Evolutionary conservation across 2,113 vertebrate species (phyloP).

Genomic region (Patagioenas fasciata): DNA sequence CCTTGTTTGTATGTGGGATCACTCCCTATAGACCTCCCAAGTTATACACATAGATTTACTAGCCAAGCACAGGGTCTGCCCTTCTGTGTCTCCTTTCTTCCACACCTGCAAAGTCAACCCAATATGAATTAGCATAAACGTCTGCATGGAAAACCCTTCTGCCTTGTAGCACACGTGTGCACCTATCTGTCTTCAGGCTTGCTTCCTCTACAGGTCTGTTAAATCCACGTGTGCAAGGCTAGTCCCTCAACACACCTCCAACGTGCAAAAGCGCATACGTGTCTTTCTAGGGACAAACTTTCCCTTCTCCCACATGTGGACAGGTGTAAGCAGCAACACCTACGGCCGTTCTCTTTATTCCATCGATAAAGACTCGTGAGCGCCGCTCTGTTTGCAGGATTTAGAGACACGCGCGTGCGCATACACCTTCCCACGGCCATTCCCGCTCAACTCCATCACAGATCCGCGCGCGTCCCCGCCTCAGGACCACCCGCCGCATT

Average conservation of each 20-base stretch:
- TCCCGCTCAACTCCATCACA: fast-evolving
- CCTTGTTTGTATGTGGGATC: fast-evolving
- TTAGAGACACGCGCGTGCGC: fast-evolving
- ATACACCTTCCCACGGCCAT: fast-evolving
- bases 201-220: fast-evolving
- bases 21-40: fast-evolving
- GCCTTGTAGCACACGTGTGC: fast-evolving
- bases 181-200: fast-evolving
- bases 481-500: neutral
- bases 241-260: neutral
- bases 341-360: fast-evolving
- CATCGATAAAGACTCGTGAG: fast-evolving
- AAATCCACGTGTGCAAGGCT: fast-evolving
- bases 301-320: fast-evolving
- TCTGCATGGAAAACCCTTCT: neutral
- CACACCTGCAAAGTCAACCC: neutral
- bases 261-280: fast-evolving
- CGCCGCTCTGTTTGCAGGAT: fast-evolving
- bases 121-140: neutral
- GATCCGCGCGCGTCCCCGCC: no score
- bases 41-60: fast-evolving
- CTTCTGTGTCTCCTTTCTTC: no score
- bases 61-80: no score
- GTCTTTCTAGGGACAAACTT: no score
- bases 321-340: fast-evolving